Base-by-base conservation (phyloP, 1,140 invertebrate species). In the Planococcus citri region DNA sequence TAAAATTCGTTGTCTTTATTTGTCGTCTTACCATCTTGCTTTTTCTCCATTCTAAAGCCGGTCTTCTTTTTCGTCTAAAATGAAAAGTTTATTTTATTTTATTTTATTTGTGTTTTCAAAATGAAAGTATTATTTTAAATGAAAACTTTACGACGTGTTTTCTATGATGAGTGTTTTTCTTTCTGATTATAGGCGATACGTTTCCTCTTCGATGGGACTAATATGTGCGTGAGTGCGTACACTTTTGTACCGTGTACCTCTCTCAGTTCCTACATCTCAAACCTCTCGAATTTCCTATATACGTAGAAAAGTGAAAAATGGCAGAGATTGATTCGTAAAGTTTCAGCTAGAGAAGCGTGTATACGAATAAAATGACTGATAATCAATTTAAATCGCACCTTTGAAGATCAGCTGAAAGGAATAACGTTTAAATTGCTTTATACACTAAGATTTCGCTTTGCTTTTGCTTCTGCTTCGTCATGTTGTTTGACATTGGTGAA, bases 351-450 rank as follows among this genome's bases (percentile, higher is more conserved):
- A n/a, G n/a, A n/a, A n/a, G n/a, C n/a, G n/a, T n/a, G n/a, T n/a
- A n/a, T n/a, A n/a, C n/a, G n/a, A 51, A 51, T 51, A 51, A 51
- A 51, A 51, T 51, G 41, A 51, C n/a, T 51, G 10, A 51, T 51
- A 51, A 51, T 51, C 41, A 51, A 51, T 51, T 51, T 51, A 20
- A 51, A 51, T 51, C n/a, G 12, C n/a, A 51, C 41, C 41, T 51
- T 51, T 51, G 41, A 51, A 51, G 41, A 51, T 51, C 41, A 51
- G 17, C 17, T 51, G 41, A 51, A 51, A 17, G 41, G 41, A 51
- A 51, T 51, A 51, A 51, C 41, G 41, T 51, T 51, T 51, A 51
- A 51, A 51, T 51, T 51, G 41, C 41, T 51, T 51, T 51, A 51
- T 51, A 51, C 41, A 51, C 41, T n/a, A n/a, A n/a, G n/a, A n/a